Evolutionary conservation across 2,888 invertebrate genomes (phyloP), one percentile per base, ranked within the genome.

Genomic region (Augiades crinisus): DNA sequence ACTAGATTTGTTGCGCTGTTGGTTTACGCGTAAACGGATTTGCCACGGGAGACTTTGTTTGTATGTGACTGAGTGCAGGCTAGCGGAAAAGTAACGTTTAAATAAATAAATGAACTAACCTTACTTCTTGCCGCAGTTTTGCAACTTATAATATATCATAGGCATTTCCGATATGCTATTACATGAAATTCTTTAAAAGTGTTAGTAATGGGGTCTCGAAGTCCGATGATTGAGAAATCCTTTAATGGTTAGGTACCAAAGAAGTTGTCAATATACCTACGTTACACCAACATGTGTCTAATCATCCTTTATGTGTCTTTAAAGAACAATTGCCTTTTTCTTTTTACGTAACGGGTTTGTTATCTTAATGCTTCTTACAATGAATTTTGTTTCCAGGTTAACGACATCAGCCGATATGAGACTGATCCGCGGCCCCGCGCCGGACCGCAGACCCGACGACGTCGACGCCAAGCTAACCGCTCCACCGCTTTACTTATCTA

Each of bases 361-460:
- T 46, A 59, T 57, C 55, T 55, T 33, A 61, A 60, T 53, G 52
- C 31, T 14, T 53, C 46, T 40, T 55, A 46, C 36, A 40, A 47
- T 59, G 27, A 52, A 49, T 56, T 59, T 61, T 50, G 44, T 54
- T 76, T 76, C 10, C 83, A 84, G 85, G 71, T 66, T 72, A 67
- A 75, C 67, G 72, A 73, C 66, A 55, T 56, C 72, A 71, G 72
- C 72, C 71, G 72, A 70, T 62, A 80, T 79, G 78, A 71, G 64
- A 62, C 8, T 43, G 36, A 44, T 31, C 57, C 55, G 60, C 47
- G 55, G 50, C 56, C 41, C 50, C 50, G 36, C 50, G 50, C 36
- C 36, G 12, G 50, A 36, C 43, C 43, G 44, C 44, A 44, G 43
- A 34, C 30, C 43, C 50, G 41, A 33, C 34, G 30, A 17, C 43